Evolutionary conservation across 2,888 invertebrate species (phyloP).

Genomic region (Brachynemurus nebulosus): DNA sequence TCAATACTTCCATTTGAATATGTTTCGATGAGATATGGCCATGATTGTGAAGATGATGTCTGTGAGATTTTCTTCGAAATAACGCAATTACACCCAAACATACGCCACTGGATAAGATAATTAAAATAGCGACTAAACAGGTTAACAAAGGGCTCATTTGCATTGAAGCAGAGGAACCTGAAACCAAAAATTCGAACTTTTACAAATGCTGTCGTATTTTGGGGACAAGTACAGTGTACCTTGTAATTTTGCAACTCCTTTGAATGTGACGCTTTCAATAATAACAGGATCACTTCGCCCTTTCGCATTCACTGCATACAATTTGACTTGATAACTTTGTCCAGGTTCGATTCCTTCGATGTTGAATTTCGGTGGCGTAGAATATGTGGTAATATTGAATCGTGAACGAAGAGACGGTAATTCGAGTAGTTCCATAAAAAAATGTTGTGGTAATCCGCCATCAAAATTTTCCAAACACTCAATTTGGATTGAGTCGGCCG

Average conservation of each 20-base stretch:
- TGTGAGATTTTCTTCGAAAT: slow-evolving; percentile 36
- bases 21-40: slow-evolving; percentile 4
- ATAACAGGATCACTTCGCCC: slow-evolving; percentile 72
- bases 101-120: slow-evolving; percentile 58
- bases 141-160: slow-evolving; percentile 63
- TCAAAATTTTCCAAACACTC: slow-evolving; percentile 81
- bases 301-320: slow-evolving; percentile 78
- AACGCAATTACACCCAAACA: slow-evolving; percentile 63
- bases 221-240: slow-evolving; percentile 37
- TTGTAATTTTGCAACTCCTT: slow-evolving; percentile 75
- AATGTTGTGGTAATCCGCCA: slow-evolving; percentile 76
- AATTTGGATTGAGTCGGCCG: slow-evolving; percentile 67
- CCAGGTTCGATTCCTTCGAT: slow-evolving; percentile 57
- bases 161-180: slow-evolving; percentile 47
- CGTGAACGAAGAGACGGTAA: slow-evolving; percentile 46
- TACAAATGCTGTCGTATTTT: background rate
- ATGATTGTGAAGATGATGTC: slow-evolving; percentile 16
- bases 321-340: slow-evolving; percentile 62
- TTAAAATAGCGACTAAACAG: slow-evolving; percentile 62
- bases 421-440: slow-evolving; percentile 68
- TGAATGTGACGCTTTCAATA: slow-evolving; percentile 71
- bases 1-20: slow-evolving; percentile 8
- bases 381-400: slow-evolving; percentile 47
- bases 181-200: background rate
- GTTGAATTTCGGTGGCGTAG: slow-evolving; percentile 52